Evolutionary conservation across 2,113 vertebrate genomes (phyloP).

Genomic region (Bubalus kerabau): DNA sequence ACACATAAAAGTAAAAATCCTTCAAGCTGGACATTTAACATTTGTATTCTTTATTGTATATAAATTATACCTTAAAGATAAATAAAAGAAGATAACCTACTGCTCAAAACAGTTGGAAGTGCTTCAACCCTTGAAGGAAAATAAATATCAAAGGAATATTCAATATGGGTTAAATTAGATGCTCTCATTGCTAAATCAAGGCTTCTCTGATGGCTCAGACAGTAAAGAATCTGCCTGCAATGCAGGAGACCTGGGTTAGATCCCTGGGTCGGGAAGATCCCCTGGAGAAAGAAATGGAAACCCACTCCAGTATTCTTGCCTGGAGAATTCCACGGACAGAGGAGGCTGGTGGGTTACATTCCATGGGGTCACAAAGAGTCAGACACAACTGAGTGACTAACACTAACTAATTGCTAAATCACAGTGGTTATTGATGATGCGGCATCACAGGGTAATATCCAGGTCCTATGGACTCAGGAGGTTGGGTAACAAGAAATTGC

Average conservation of each 20-base stretch:
- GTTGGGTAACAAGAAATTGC: background rate
- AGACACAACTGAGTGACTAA: background rate
- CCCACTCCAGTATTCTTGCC: background rate
- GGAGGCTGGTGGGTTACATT: background rate
- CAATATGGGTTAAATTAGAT: background rate
- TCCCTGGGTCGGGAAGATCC: background rate
- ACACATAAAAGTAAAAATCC: background rate
- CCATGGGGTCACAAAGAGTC: background rate
- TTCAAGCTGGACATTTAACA: background rate
- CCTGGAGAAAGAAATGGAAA: background rate
- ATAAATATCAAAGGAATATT: background rate
- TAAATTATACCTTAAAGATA: background rate
- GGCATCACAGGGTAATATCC: background rate
- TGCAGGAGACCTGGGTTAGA: background rate
- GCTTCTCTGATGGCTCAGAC: background rate
- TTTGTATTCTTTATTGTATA: background rate
- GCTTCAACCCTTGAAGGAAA: background rate
- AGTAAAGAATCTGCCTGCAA: background rate
- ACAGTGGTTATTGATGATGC: background rate
- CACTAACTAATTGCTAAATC: background rate
- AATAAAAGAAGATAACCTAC: background rate
- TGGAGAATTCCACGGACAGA: background rate
- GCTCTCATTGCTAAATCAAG: background rate
- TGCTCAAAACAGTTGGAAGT: background rate
- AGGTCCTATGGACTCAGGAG: background rate